Base-by-base conservation (phyloP, 2,888 invertebrate species). In the Cacoxenus indagator region DNA sequence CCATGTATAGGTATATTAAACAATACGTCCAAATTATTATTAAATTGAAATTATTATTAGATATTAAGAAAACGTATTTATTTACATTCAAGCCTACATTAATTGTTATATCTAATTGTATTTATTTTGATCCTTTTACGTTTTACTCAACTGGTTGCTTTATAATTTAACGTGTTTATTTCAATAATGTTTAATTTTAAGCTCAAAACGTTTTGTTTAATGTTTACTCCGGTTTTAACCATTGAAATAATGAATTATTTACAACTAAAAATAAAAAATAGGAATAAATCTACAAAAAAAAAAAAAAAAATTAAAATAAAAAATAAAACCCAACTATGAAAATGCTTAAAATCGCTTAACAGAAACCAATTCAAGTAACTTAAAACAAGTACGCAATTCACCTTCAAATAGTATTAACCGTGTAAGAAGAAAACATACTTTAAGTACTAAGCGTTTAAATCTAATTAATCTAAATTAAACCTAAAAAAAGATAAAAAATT, bases 371-470 rank as follows among this genome's bases (percentile, higher is more conserved):
- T 5, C 22, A 37, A 37, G 8, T 37, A 61, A 72, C 75, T 72
- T 67, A 70, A 57, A 69, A 68, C 67, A 37, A 1, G 37, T 11
- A 37, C 37, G 37, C 8, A 37, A 37, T 37, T 27, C 57, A 22
- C 54, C 26, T 54, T 54, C 73, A 80, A 73, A 76, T 79, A 77
- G 81, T 78, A 80, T 64, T 67, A 77, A 73, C 81, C 77, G 29
- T 26, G 14, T 24, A 24, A 14, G 45, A 43, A 46, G 19, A 62
- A 51, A 57, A 59, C 54, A 65, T 73, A 71, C n/a, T 65, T 70
- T 75, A 78, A 79, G 76, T 70, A 73, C 72, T 81, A 75, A 70
- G 76, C 80, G 70, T n/a, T 69, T 78, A 76, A 43, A 43, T 43
- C 9, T 27, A 57, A 29, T 51, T 17, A 26, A 27, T 9, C 4